Evolutionary conservation across 2,113 vertebrate genomes (phyloP), one percentile per base, ranked within the genome.

Genomic region (Cariama cristata): DNA sequence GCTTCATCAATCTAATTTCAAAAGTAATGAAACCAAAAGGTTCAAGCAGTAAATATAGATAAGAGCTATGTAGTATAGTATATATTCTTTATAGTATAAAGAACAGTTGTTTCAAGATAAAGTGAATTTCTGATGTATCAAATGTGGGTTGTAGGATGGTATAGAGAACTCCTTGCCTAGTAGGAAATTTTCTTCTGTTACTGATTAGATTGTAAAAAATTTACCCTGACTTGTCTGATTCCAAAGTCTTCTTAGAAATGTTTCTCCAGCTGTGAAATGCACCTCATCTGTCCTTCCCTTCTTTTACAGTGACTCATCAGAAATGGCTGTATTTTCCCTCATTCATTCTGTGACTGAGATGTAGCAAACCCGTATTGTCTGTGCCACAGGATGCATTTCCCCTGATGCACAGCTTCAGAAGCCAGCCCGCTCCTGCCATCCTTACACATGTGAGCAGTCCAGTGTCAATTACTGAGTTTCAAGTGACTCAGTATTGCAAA

Each of bases 401-500:
- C 68, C 26, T 33, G 59, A 12, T 23, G 24, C 19, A 3, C 47
- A 19, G 16, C 71, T 45, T 40, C 32, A 7, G 55, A 16, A 62
- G 26, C 49, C 81, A 69, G 21, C 42, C 35, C 1, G 0, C 32
- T 73, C 24, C 33, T 17, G 20, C 47, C 32, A 1, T 15, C 47
- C 38, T 59, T 9, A 3, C 0, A 4, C 4, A 0, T 6, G 24
- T 27, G 49, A 69, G 15, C 24, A 35, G 38, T 21, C 32, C 55
- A 4, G 0, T 0, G 1, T 21, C 12, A 88, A 59, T 62, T 3
- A 11, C 28, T 22, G 28, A n/a, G 8, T 55, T 35, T 49, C 20
- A 52, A 14, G 17, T 52, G 14, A 30, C 17, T 79, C 17, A 12
- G 16, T 23, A 27, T 12, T 47, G 14, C 23, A 69, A 68, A 76